phyloP scores from a whole-genome alignment of 1,140 invertebrate genomes.

The Zaprionus vittiger region DNA sequence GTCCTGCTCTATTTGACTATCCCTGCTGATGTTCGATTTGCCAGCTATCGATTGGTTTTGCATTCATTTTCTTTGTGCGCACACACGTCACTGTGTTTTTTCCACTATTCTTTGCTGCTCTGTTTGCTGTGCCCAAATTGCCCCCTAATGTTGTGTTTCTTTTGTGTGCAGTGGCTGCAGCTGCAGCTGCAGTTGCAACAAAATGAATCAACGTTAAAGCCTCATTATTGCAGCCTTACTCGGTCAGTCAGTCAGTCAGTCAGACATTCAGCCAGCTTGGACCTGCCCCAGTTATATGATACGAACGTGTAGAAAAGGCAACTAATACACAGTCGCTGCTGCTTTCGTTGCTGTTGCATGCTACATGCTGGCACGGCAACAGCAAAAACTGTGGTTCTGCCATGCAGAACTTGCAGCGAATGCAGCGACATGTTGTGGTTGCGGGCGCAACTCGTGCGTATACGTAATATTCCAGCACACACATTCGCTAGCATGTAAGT shows the following conservation, averaged over 20 bases:
- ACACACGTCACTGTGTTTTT: slow-evolving; percentile 7
- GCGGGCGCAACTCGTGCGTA: slow-evolving; percentile 56
- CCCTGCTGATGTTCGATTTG: slow-evolving; percentile 58
- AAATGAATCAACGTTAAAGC: neutral
- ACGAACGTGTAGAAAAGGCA: neutral
- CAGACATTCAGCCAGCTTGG: neutral
- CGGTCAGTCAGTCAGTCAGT: neutral
- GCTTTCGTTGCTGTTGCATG: neutral
- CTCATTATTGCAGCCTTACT: neutral
- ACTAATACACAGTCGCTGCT: neutral
- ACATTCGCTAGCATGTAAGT: slow-evolving; percentile 2
- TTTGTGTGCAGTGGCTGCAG: neutral
- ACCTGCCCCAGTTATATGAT: neutral
- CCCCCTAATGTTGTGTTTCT: slow-evolving; percentile 34
- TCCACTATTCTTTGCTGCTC: slow-evolving; percentile 12
- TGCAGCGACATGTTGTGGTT: slow-evolving; percentile 55
- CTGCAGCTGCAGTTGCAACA: slow-evolving; percentile 4
- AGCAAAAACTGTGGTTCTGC: slow-evolving; percentile 23
- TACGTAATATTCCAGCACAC: slow-evolving; percentile 61
- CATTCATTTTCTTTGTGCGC: slow-evolving; percentile 51
- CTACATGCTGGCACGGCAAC: slow-evolving; percentile 10
- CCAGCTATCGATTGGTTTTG: slow-evolving; percentile 69
- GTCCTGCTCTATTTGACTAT: slow-evolving; percentile 3
- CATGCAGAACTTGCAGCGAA: slow-evolving; percentile 20
- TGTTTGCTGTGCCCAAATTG: slow-evolving; percentile 63